Percentiles rank a stretch among this genome's conserved stretches.
phyloP scores from a whole-genome alignment of 2,797 vertebrate genomes.

The Sebastes minor region DNA sequence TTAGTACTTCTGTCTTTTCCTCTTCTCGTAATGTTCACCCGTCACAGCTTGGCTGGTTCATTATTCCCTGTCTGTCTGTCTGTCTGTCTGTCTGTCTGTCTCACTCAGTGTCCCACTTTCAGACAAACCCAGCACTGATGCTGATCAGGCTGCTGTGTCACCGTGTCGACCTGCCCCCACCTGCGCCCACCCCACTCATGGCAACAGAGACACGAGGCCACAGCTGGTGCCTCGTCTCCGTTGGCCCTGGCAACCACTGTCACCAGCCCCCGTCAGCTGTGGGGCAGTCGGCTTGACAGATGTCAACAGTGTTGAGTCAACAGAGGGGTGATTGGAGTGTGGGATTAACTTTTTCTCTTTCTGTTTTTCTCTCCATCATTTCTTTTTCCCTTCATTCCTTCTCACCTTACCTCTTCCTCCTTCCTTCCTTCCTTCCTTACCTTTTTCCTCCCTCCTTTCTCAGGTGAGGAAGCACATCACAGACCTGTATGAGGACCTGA shows the following conservation, averaged over 20 bases:
- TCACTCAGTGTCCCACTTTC: constrained; percentile 15
- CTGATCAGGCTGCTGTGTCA: constrained; percentile 42
- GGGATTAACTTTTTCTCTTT: constrained; percentile 25
- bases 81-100: no score
- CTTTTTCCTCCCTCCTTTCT: not conserved
- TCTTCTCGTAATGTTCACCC: not conserved
- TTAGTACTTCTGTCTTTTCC: not conserved
- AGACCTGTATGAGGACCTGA: constrained; percentile 94
- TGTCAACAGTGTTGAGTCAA: constrained; percentile 48
- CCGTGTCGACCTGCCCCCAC: not conserved
- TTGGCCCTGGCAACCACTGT: constrained; percentile 39
- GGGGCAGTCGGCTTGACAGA: constrained; percentile 6
- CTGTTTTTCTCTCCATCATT: not conserved
- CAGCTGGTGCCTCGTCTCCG: constrained; percentile 49
- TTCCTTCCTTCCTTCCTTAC: no score
- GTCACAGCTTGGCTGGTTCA: not conserved
- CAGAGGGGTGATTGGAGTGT: constrained; percentile 1
- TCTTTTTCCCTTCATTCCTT: no score
- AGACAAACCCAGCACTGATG: constrained; percentile 2
- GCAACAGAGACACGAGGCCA: constrained; percentile 42
- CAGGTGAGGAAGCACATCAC: constrained; percentile 96
- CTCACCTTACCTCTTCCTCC: not conserved
- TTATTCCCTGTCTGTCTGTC: not conserved
- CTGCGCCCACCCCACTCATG: not conserved
- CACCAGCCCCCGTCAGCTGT: constrained; percentile 22